Base-by-base conservation (phyloP, 2,888 invertebrate species). In the Polydesmus complanatus region DNA sequence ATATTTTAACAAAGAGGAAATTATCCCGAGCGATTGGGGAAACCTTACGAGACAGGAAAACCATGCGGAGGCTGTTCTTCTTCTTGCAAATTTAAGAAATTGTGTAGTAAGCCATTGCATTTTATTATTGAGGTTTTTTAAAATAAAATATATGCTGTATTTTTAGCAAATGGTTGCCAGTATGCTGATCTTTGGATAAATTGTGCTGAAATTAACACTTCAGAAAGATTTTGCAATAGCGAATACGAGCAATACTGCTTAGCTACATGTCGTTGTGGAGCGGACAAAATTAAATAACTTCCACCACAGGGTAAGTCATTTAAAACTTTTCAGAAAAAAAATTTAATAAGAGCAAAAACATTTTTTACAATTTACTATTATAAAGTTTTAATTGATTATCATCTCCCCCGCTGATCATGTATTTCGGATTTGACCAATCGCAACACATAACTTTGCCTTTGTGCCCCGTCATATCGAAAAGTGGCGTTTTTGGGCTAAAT, bases 341-440 rank as follows among this genome's bases (percentile, higher is more conserved):
- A n/a, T n/a, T n/a, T n/a, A n/a, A n/a, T n/a, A n/a, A n/a, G n/a
- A n/a, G n/a, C n/a, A n/a, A n/a, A n/a, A n/a, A n/a, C n/a, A n/a
- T n/a, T n/a, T n/a, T n/a, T n/a, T n/a, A n/a, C n/a, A n/a, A n/a
- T n/a, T 54, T 22, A n/a, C 14, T 21, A 22, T 37, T 59, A 37
- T 86, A 93, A 73, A 92, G 83, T 74, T 95, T 85, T 58, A 98
- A 81, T 52, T 89, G 86, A 74, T 93, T 93, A 75, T 98, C 98
- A 47, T 88, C 84, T 14, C 92, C 88, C 37, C 96, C 97, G 62
- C 94, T 95, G 63, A 94, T 80, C 65, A 98, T 83, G 58, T 85
- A 81, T 58, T 85, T 79, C 0, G 87, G 84, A 74, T 88, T 85
- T 1, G 91, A 85, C 96, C 97, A 98, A 75, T 95, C 91, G 67